Evolutionary conservation across 2,797 vertebrate species (phyloP), one percentile per base, ranked within the genome.

Genomic region (Mustela erminea): DNA sequence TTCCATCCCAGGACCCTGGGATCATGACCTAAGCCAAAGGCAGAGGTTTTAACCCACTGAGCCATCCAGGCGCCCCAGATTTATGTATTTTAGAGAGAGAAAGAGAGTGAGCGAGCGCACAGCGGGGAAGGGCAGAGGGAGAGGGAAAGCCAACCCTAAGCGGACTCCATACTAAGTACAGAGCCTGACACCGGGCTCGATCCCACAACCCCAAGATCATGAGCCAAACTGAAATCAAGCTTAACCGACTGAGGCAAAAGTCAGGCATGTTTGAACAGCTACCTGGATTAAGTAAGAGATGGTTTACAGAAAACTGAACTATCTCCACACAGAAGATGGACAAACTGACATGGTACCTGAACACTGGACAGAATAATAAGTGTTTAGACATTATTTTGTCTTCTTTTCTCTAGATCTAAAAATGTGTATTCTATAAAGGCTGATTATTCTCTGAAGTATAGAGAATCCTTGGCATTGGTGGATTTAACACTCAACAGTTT

Each of bases 401-500:
- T 80, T 80, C 15, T 87, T 68, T 54, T 77, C 27, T 21, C 21
- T 27, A 72, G 25, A 68, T 38, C 35, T 86, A 66, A 82, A 93
- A 77, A 77, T n/a, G 25, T 21, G 2, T 15, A 41, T 52, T 87
- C 66, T 54, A 38, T 5, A 41, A 60, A 95, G 11, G 81, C 27
- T 75, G 70, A 66, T 83, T 72, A 88, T 80, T 80, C 87, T 92
- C 60, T 66, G 23, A 58, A 75, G 41, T 23, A n/a, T 3, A 49
- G 20, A 15, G 60, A 64, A 78, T 13, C 20, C 32, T 60, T 52
- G n/a, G n/a, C 58, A 75, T 89, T 72, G 52, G 54, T 74, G 46
- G 56, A 84, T 84, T 84, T 52, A 88, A 78, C 29, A 85, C 20
- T 96, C 49, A 68, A 85, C 72, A 92, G 81, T 83, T 4, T 87